These are phyloP conservation scores for Galerucella pusilla DNA, from an alignment of 2,888 invertebrate genomes.

Conservation along the genomic window DNA sequence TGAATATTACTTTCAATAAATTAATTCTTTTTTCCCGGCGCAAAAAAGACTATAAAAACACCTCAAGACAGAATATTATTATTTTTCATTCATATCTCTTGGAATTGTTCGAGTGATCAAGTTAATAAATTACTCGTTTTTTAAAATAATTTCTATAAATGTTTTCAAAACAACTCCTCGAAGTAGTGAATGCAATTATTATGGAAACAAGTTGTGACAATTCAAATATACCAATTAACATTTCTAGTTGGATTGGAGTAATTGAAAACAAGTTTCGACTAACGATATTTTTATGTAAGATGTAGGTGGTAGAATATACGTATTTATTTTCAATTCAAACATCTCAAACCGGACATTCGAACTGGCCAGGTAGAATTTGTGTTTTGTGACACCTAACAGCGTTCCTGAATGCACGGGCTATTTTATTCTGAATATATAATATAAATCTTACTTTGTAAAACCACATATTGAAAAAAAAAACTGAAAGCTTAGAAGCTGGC, in stretches of 20 bases:
- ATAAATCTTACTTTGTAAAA: too few relatives aligned
- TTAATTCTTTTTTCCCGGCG: not conserved
- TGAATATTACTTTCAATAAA: not conserved
- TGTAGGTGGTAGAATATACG: not conserved
- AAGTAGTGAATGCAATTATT: not conserved
- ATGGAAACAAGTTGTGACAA: conserved; percentile 1
- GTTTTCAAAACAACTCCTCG: too few relatives aligned
- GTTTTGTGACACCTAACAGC: not conserved
- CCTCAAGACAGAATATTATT: not conserved
- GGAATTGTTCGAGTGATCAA: too few relatives aligned
- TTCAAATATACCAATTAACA: conserved; percentile 1
- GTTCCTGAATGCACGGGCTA: not conserved
- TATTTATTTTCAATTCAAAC: not conserved
- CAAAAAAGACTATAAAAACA: not conserved
- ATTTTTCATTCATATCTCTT: too few relatives aligned
- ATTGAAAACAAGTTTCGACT: not conserved
- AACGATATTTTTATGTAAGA: not conserved
- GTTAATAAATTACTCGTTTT: too few relatives aligned
- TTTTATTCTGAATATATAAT: not conserved
- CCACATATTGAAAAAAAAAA: too few relatives aligned
- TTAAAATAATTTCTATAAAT: too few relatives aligned
- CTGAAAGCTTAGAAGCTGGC: too few relatives aligned
- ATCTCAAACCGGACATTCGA: conserved; percentile 1
- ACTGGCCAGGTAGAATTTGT: conserved; percentile 1
- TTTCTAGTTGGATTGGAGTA: not conserved